Percentiles rank a stretch among this genome's conserved stretches.
phyloP scores from a whole-genome alignment of 2,797 vertebrate genomes.

The Antrozous pallidus region DNA sequence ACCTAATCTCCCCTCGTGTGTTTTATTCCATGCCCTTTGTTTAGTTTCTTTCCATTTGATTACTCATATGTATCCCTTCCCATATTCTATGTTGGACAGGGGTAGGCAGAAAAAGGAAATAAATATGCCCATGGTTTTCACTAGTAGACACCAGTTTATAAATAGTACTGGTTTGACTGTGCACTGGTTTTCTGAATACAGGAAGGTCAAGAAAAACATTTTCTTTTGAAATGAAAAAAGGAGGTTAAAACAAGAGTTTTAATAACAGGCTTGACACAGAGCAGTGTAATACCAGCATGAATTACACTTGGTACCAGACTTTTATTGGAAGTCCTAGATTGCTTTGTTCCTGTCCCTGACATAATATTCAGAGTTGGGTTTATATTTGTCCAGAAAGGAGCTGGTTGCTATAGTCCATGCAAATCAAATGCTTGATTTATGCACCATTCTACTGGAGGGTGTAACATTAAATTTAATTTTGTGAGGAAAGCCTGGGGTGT shows the following conservation, averaged over 20 bases:
- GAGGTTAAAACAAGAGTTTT: slow-evolving; percentile 87
- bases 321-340: slow-evolving; percentile 92
- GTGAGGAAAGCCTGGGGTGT: slow-evolving; percentile 87
- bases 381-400: slow-evolving; percentile 90
- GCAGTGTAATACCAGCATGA: slow-evolving; percentile 87
- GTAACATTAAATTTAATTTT: slow-evolving; percentile 99
- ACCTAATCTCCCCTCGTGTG: slow-evolving; percentile 64
- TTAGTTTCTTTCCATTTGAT: slow-evolving; percentile 66
- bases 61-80: slow-evolving; percentile 27
- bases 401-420: slow-evolving; percentile 92
- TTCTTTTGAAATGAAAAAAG: slow-evolving; percentile 89
- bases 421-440: slow-evolving; percentile 98
- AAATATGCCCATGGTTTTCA: slow-evolving; percentile 61
- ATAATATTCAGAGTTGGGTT: slow-evolving; percentile 91
- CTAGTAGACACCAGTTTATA: slow-evolving; percentile 78
- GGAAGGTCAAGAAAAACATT: slow-evolving; percentile 86
- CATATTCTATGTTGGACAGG: neutral
- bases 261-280: slow-evolving; percentile 93
- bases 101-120: slow-evolving; percentile 52
- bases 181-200: slow-evolving; percentile 79
- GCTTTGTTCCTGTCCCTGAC: slow-evolving; percentile 92
- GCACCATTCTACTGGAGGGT: slow-evolving; percentile 90
- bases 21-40: slow-evolving; percentile 61
- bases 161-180: slow-evolving; percentile 77
- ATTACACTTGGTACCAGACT: slow-evolving; percentile 87